Conservation (phyloP, 2,797 vertebrate species). For the Cuniculus paca region DNA sequence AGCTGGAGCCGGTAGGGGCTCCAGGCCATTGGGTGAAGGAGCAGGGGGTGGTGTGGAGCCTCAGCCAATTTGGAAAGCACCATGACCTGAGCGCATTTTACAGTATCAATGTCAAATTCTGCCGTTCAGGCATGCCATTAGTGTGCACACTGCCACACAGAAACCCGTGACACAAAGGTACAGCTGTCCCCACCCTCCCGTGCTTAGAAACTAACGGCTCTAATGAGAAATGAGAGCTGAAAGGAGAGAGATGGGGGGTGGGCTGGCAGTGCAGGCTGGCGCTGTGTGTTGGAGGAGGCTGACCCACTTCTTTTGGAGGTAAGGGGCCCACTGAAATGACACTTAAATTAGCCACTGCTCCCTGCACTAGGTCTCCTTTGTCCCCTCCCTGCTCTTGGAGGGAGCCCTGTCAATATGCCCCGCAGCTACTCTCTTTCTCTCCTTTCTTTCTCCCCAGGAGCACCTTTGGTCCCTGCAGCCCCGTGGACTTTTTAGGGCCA, state of each 20-base stretch:
- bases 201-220: conserved; percentile 67
- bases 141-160: conserved; percentile 47
- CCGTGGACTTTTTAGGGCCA: background rate
- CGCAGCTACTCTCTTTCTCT: background rate
- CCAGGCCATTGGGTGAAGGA: background rate
- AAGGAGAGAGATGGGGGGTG: conserved; percentile 38
- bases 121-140: conserved; percentile 62
- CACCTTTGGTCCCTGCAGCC: background rate
- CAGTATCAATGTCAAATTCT: conserved; percentile 61
- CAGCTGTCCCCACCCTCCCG: conserved; percentile 66
- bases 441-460: background rate
- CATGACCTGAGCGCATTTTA: conserved; percentile 52
- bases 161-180: conserved; percentile 68
- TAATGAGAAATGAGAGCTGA: conserved; percentile 75
- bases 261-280: background rate
- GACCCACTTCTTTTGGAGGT: conserved; percentile 72
- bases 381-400: background rate
- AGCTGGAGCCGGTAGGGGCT: conserved; percentile 21
- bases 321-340: conserved; percentile 51
- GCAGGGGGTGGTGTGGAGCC: background rate
- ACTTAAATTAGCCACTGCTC: conserved; percentile 57
- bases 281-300: background rate
- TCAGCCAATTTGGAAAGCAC: conserved; percentile 55
- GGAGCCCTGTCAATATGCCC: background rate
- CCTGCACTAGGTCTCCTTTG: background rate